Evolutionary conservation across 2,888 invertebrate species (phyloP).

Genomic region (Drepana falcataria): DNA sequence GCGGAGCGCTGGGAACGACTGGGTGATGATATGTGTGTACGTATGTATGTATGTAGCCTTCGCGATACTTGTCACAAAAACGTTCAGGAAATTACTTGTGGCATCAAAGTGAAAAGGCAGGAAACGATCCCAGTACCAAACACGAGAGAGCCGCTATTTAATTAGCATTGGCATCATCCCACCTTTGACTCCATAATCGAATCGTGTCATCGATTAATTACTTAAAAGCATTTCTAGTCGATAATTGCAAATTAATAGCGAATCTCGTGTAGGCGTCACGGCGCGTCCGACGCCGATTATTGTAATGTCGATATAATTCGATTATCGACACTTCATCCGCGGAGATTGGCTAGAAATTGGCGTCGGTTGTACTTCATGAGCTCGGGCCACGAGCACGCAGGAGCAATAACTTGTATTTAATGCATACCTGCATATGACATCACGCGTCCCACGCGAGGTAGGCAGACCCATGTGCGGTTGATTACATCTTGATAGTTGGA

Average conservation of each 20-base stretch:
- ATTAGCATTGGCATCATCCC: constrained; percentile 14
- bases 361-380: constrained; percentile 18
- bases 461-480: too few species aligned
- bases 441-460: too few species aligned
- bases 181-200: constrained; percentile 15
- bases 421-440: too few species aligned
- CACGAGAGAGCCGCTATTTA: constrained; percentile 8
- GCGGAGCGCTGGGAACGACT: too few species aligned
- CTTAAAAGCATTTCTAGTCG: constrained; percentile 3
- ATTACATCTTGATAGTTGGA: too few species aligned
- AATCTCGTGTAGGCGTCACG: constrained; percentile 4
- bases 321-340: constrained; percentile 33
- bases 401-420: neutral
- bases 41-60: too few species aligned
- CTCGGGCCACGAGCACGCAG: constrained; percentile 15
- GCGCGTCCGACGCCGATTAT: constrained; percentile 19
- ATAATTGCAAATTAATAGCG: constrained; percentile 2
- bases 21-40: too few species aligned
- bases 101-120: constrained; percentile 7
- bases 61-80: neutral
- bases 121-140: constrained; percentile 8
- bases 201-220: constrained; percentile 8
- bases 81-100: neutral
- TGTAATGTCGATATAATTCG: constrained; percentile 25
- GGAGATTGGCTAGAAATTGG: constrained; percentile 21